Conservation (phyloP, 1,140 invertebrate species). For the Caligus rogercresseyi region DNA sequence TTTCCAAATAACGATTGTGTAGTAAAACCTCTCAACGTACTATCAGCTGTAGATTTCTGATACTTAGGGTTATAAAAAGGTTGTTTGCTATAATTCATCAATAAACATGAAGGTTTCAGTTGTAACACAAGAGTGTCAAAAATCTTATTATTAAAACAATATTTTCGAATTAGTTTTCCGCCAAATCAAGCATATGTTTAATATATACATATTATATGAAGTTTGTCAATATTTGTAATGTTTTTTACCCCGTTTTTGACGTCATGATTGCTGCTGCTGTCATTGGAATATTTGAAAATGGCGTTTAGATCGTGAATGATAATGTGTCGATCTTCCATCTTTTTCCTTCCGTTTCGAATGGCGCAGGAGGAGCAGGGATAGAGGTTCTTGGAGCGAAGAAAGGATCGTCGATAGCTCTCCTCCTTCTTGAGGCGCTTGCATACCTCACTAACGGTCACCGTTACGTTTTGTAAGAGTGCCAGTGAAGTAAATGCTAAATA, state of each 20-base stretch:
- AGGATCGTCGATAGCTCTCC: not conserved
- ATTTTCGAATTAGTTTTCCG: too few relatives aligned
- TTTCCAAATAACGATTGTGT: too few relatives aligned
- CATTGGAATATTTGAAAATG: slow-evolving; percentile 29
- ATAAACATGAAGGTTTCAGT: too few relatives aligned
- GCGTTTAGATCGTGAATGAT: slow-evolving; percentile 40
- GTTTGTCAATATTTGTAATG: not conserved
- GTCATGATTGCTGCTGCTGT: not conserved
- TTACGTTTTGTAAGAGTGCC: slow-evolving; percentile 7
- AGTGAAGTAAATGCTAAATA: slow-evolving; percentile 11
- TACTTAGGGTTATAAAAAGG: too few relatives aligned
- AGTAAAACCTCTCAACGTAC: too few relatives aligned
- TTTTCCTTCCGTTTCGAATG: slow-evolving; percentile 56
- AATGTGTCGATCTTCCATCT: slow-evolving; percentile 70
- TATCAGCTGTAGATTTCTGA: too few relatives aligned
- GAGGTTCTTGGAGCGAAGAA: slow-evolving; percentile 24
- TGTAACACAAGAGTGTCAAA: too few relatives aligned
- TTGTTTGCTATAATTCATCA: too few relatives aligned
- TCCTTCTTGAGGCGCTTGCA: slow-evolving; percentile 7
- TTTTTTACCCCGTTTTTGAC: not conserved
- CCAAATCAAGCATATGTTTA: too few relatives aligned
- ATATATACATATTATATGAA: too few relatives aligned
- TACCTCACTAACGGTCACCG: slow-evolving; percentile 7
- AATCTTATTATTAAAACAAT: too few relatives aligned
- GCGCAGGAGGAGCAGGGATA: slow-evolving; percentile 35